A percentile compares a stretch with the other conserved stretches of the same genome.
Evolutionary conservation across 2,113 vertebrate species (phyloP).

Genomic region (Nannobrachium achirus): DNA sequence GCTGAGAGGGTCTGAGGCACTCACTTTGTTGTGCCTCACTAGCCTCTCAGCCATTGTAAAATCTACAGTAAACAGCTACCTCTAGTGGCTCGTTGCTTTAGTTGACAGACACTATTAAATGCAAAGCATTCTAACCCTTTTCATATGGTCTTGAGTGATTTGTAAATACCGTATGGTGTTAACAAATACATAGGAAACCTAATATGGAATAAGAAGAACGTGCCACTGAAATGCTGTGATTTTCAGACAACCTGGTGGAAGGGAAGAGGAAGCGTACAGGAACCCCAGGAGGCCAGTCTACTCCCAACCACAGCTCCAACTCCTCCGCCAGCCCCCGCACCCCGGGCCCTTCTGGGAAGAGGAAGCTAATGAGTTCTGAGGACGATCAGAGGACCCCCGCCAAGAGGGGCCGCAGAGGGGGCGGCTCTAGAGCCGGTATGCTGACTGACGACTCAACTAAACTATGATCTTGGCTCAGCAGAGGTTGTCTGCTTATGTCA

Average conservation of each 20-base stretch:
- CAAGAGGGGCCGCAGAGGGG: constrained; percentile 90
- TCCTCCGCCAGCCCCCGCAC: constrained; percentile 77
- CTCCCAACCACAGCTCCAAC: constrained; percentile 74
- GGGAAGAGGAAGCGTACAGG: constrained; percentile 91
- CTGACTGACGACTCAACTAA: constrained; percentile 7
- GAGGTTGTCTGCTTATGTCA: background rate
- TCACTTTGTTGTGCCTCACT: too few species aligned
- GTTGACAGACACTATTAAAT: too few species aligned
- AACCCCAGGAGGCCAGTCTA: constrained; percentile 69
- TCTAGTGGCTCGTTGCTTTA: too few species aligned
- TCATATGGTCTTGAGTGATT: too few species aligned
- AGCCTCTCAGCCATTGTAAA: too few species aligned
- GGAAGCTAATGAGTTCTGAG: constrained; percentile 85
- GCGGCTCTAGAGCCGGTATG: constrained; percentile 81
- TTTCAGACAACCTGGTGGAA: constrained; percentile 94
- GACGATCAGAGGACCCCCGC: constrained; percentile 83
- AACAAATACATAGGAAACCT: too few species aligned
- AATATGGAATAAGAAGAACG: too few species aligned
- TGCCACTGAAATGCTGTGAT: too few species aligned
- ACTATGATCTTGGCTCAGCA: background rate
- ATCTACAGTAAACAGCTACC: too few species aligned
- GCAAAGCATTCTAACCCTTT: too few species aligned
- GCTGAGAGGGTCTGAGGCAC: too few species aligned
- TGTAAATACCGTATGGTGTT: too few species aligned
- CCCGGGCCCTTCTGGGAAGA: constrained; percentile 84